Evolutionary conservation across 2,888 invertebrate species (phyloP).

Genomic region (Andrena dorsata): DNA sequence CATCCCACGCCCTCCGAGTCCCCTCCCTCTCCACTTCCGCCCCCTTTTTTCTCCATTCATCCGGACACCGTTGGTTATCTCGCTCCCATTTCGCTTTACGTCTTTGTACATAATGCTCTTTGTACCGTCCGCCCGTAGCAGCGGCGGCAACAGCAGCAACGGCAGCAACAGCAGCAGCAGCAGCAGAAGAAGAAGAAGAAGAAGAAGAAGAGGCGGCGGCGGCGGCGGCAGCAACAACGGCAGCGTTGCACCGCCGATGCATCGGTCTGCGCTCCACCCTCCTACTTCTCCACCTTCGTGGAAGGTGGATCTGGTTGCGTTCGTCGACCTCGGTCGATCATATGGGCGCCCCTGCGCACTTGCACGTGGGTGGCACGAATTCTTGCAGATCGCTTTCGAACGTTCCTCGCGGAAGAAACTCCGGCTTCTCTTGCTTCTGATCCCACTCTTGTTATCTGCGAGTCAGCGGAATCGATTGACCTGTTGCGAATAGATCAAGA

Average conservation of each 20-base stretch:
- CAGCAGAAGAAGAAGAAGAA: conserved; percentile 33
- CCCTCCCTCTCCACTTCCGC: conserved; percentile 58
- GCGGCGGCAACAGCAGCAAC: conserved; percentile 45
- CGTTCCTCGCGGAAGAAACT: conserved; percentile 32
- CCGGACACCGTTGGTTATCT: conserved; percentile 77
- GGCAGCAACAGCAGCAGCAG: conserved; percentile 26
- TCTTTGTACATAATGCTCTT: conserved; percentile 82
- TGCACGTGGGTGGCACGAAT: conserved; percentile 72
- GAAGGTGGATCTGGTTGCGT: conserved; percentile 71
- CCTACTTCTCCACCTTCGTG: conserved; percentile 46
- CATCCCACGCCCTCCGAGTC: conserved; percentile 65
- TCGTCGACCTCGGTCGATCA: conserved; percentile 75
- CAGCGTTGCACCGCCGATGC: conserved; percentile 51
- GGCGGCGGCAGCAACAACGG: conserved; percentile 34
- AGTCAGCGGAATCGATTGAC: conserved; percentile 22
- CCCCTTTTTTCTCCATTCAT: conserved; percentile 63
- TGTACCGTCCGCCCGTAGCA: conserved; percentile 74
- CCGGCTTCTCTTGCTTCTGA: neutral
- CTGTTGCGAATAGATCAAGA: neutral
- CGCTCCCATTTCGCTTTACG: conserved; percentile 81
- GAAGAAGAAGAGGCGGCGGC: conserved; percentile 21
- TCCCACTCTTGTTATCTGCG: conserved; percentile 7
- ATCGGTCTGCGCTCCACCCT: conserved; percentile 53
- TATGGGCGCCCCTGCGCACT: conserved; percentile 63
- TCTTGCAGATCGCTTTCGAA: conserved; percentile 54